Evolutionary conservation across 2,888 invertebrate species (phyloP).

Genomic region (Plebejus anna): DNA sequence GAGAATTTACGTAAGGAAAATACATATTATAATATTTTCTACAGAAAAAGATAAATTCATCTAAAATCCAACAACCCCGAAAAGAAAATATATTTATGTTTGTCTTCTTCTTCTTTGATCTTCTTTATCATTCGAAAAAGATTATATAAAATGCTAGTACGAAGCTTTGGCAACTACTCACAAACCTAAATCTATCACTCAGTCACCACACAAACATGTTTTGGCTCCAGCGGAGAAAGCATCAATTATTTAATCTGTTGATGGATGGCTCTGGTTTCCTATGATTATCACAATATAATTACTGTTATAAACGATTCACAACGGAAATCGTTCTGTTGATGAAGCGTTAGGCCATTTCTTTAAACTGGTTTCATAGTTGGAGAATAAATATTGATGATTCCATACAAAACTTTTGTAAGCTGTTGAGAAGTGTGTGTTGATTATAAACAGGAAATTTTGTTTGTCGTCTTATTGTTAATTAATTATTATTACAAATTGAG

Average conservation of each 20-base stretch:
- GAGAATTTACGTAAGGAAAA: no score
- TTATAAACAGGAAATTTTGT: background rate
- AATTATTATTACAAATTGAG: background rate
- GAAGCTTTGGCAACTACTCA: background rate
- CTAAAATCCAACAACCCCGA: no score
- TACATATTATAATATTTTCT: no score
- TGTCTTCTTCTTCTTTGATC: no score
- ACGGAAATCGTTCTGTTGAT: conserved; percentile 12
- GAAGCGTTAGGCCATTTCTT: conserved; percentile 17
- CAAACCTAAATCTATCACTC: background rate
- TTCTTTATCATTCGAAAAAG: background rate
- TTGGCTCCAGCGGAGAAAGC: background rate
- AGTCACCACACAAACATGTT: background rate
- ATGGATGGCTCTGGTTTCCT: conserved; percentile 6
- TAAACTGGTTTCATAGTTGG: conserved; percentile 12
- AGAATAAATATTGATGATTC: conserved; percentile 4
- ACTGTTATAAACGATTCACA: background rate
- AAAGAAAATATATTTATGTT: no score
- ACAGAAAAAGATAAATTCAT: no score
- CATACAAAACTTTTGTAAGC: background rate
- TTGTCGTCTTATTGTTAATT: background rate
- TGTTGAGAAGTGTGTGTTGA: background rate
- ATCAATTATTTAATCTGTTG: background rate
- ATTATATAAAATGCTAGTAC: background rate
- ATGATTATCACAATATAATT: conserved; percentile 16